Evolutionary conservation across 2,113 vertebrate genomes (phyloP).

Genomic region (Pao palembangensis): DNA sequence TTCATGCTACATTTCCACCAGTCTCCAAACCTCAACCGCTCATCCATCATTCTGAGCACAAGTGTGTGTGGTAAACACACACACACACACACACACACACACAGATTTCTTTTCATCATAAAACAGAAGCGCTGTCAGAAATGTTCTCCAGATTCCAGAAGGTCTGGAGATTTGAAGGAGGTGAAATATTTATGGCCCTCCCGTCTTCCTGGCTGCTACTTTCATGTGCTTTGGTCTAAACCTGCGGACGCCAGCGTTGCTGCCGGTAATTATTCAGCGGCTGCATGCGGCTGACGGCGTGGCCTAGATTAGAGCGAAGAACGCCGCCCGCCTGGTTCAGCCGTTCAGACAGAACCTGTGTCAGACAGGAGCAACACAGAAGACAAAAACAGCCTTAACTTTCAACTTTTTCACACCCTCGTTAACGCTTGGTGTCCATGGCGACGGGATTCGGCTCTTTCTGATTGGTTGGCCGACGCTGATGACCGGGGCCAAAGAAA

Average conservation of each 20-base stretch:
- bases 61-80: too few relatives aligned
- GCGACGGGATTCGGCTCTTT: neutral
- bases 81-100: constrained; percentile 10
- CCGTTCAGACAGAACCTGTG: too few relatives aligned
- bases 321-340: too few relatives aligned
- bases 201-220: too few relatives aligned
- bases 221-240: too few relatives aligned
- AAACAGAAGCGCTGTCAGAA: too few relatives aligned
- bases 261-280: too few relatives aligned
- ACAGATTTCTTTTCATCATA: neutral
- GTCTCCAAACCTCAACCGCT: constrained; percentile 35
- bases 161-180: neutral
- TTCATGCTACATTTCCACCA: constrained; percentile 64
- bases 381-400: neutral
- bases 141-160: neutral
- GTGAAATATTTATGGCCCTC: too few relatives aligned
- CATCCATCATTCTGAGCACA: constrained; percentile 55
- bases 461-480: constrained; percentile 1
- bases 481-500: constrained; percentile 3
- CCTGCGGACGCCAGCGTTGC: too few relatives aligned
- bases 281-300: too few relatives aligned
- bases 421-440: neutral
- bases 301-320: too few relatives aligned
- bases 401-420: neutral
- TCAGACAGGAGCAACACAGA: too few relatives aligned